phyloP scores from a whole-genome alignment of 2,888 invertebrate genomes.

The Achlya flavicornis region DNA sequence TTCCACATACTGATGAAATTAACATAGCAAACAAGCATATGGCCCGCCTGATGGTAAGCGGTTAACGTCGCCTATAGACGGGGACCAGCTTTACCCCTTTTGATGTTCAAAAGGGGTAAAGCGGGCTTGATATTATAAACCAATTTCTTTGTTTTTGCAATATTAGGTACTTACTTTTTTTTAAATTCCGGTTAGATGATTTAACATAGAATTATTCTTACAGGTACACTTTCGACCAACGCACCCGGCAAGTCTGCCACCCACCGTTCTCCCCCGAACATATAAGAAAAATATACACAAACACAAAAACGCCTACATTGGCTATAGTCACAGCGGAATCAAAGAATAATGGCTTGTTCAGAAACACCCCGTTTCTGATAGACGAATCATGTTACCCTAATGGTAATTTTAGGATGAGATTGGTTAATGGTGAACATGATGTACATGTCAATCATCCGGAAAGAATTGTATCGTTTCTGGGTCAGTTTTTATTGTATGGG shows the following conservation, averaged over 20 bases:
- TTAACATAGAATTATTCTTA: constrained; percentile 12
- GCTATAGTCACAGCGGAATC: constrained; percentile 50
- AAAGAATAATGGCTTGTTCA: constrained; percentile 38
- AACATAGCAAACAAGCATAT: background rate
- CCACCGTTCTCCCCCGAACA: constrained; percentile 62
- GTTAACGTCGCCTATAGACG: no score
- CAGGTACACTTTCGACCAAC: constrained; percentile 83
- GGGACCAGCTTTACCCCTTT: no score
- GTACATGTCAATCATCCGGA: constrained; percentile 84
- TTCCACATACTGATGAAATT: no score
- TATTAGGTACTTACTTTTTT: no score
- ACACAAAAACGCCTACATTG: constrained; percentile 51
- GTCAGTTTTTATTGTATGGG: constrained; percentile 64
- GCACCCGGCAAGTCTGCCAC: constrained; percentile 63
- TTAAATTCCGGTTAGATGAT: no score
- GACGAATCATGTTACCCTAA: constrained; percentile 50
- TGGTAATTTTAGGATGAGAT: constrained; percentile 50
- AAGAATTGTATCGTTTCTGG: constrained; percentile 65
- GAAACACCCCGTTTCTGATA: constrained; percentile 49
- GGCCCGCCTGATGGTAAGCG: no score
- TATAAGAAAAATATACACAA: constrained; percentile 55
- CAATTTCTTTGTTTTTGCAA: no score
- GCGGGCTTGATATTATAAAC: no score
- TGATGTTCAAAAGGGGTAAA: no score
- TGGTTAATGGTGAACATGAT: constrained; percentile 83